Base-by-base conservation (phyloP, 2,888 invertebrate species). In the Magallana nippona region DNA sequence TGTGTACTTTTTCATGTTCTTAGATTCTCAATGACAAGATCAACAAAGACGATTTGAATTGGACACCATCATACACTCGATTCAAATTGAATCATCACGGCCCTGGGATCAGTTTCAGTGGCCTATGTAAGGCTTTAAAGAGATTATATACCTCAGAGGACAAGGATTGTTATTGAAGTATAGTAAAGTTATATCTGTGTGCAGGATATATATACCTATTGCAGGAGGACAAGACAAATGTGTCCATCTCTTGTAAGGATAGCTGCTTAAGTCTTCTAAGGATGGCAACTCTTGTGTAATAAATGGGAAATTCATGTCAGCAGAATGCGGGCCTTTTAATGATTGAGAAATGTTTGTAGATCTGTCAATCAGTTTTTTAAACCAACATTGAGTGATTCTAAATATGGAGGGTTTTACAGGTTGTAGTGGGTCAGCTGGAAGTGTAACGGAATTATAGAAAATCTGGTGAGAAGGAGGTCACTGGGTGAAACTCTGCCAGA, bases 141-240 rank as follows among this genome's bases (percentile, higher is more conserved):
- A 32, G 71, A 71, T 71, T 71, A 71, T 71, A 27, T 71, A 71
- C 71, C 32, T 71, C 71, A 27, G 71, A 71, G 32, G 71, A 15
- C 27, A 2, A 32, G 71, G 32, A 11, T 27, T 71, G 71, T 44
- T 44, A 44, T 44, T 44, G 44, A 44, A 44, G 44, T 8, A 44
- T 44, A 44, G 44, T 44, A 3, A 71, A 22, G 22, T n/a, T 60
- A 71, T 22, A 71, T 32, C 71, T 27, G 71, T 27, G 71, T 32
- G 32, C 15, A 27, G 22, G 71, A 27, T 27, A 71, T 71, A 27
- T 27, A 71, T 19, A 22, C 17, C 8, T 27, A 32, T 10, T 22
- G 19, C 13, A 32, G 22, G 71, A 71, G 22, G 15, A 71, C 8
- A 27, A 27, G 71, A 22, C 71, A 44, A 44, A 32, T 71, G 27